phyloP scores from a whole-genome alignment of 1,140 invertebrate species.

The Probaryconus sp. region DNA sequence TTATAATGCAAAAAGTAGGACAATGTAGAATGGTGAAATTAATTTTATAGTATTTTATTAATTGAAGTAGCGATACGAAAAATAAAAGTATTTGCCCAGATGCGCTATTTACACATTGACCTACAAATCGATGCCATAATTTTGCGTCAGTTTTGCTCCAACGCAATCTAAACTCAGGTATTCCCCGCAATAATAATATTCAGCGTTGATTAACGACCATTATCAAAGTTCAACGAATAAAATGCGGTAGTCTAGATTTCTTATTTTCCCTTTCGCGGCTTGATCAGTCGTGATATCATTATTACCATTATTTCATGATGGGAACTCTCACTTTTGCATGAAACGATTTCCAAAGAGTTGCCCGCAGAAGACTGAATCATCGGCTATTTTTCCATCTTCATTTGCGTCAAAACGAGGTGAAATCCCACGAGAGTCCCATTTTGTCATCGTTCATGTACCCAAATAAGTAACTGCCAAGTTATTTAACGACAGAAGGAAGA shows the following conservation, averaged over 20 bases:
- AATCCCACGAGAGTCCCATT: conserved; percentile 34
- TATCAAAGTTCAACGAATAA: conserved; percentile 14
- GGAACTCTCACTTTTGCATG: conserved; percentile 42
- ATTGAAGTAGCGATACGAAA: neutral
- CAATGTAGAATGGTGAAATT: no score
- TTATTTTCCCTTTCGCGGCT: conserved; percentile 32
- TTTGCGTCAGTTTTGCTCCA: conserved; percentile 13
- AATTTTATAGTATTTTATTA: neutral
- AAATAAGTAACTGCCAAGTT: neutral
- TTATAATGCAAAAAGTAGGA: no score
- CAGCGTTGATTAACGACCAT: conserved; percentile 8
- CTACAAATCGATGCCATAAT: conserved; percentile 31
- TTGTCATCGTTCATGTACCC: conserved; percentile 8
- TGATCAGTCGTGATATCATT: conserved; percentile 32
- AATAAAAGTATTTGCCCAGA: neutral
- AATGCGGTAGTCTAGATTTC: conserved; percentile 6
- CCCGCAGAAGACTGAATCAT: conserved; percentile 12
- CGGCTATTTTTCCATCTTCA: conserved; percentile 4
- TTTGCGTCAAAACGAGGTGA: conserved; percentile 26
- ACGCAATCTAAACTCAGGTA: neutral
- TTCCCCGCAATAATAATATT: conserved; percentile 24
- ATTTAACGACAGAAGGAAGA: conserved; percentile 10
- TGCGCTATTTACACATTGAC: conserved; percentile 18
- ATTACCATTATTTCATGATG: conserved; percentile 34
- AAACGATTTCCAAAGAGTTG: conserved; percentile 14